A percentile compares a stretch with the other conserved stretches of the same genome.
These are phyloP conservation scores for Collichthys lucidus DNA, from an alignment of 2,113 vertebrate species.

Conservation along the genomic window DNA sequence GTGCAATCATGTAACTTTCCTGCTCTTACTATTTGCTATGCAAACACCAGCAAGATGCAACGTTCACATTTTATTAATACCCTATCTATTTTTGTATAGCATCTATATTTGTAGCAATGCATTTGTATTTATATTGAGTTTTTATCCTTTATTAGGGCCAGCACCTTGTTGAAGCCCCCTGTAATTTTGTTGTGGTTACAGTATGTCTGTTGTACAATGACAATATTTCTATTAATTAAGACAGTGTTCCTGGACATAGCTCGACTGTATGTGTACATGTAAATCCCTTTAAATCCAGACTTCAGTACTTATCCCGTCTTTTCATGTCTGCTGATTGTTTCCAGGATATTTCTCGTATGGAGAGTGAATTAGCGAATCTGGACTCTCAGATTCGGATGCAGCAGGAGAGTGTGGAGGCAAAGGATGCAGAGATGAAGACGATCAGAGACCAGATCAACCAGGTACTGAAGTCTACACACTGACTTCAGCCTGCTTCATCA, in stretches of 20 bases:
- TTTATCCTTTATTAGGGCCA: too few species aligned
- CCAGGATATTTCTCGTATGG: conserved; percentile 92
- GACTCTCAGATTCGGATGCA: conserved; percentile 86
- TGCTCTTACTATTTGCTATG: too few species aligned
- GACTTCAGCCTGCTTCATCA: too few species aligned
- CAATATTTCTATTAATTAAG: neutral
- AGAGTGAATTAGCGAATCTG: conserved; percentile 90
- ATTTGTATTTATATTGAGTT: too few species aligned
- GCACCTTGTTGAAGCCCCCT: too few species aligned
- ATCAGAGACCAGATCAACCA: conserved; percentile 86
- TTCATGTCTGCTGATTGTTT: neutral
- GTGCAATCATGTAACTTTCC: too few species aligned
- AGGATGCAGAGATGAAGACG: conserved; percentile 79
- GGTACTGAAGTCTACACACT: conserved; percentile 74
- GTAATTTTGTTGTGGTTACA: too few species aligned
- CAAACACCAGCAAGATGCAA: too few species aligned
- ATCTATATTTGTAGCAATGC: too few species aligned
- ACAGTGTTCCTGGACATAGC: neutral
- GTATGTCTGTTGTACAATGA: too few species aligned
- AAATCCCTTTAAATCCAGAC: neutral
- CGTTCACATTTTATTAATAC: too few species aligned
- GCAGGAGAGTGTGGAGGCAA: conserved; percentile 79
- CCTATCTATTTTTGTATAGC: too few species aligned
- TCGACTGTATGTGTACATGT: neutral
- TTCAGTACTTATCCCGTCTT: neutral